Evolutionary conservation across 2,888 invertebrate species (phyloP).

Genomic region (Apotomis turbidana): DNA sequence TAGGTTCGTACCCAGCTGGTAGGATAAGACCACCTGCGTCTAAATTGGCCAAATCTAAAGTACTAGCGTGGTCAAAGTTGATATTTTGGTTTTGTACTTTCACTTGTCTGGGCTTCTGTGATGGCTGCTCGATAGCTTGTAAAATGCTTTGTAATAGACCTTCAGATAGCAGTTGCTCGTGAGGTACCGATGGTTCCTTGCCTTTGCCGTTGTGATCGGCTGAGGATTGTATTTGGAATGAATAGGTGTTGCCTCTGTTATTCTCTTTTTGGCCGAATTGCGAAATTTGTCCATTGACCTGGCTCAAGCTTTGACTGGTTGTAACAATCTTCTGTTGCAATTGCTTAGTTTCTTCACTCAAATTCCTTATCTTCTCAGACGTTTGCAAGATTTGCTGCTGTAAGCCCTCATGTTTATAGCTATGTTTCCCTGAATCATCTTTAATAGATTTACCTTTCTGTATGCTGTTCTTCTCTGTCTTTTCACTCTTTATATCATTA

Average conservation of each 20-base stretch:
- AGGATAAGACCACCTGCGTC: constrained; percentile 64
- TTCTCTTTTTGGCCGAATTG: constrained; percentile 58
- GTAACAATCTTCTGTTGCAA: constrained; percentile 72
- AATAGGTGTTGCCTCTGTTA: constrained; percentile 86
- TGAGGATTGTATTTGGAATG: constrained; percentile 90
- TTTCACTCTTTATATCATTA: constrained; percentile 62
- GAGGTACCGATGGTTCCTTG: constrained; percentile 82
- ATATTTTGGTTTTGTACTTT: constrained; percentile 49
- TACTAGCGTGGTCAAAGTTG: constrained; percentile 48
- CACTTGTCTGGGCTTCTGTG: constrained; percentile 28
- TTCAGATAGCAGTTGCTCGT: constrained; percentile 90
- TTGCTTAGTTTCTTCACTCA: constrained; percentile 72
- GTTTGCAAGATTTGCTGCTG: constrained; percentile 72
- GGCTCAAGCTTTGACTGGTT: constrained; percentile 61
- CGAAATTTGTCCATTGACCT: constrained; percentile 50
- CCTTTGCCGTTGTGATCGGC: constrained; percentile 75
- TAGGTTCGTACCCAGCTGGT: constrained; percentile 74
- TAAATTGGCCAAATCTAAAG: constrained; percentile 50
- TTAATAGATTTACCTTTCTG: constrained; percentile 69
- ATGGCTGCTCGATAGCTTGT: constrained; percentile 91
- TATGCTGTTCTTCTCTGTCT: constrained; percentile 49
- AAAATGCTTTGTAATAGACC: constrained; percentile 91
- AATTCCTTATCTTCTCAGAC: constrained; percentile 69
- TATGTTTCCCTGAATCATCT: constrained; percentile 57
- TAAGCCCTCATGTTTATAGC: constrained; percentile 60